A percentile compares a stretch with the other conserved stretches of the same genome.
These are phyloP conservation scores for Scatophagus argus DNA, from an alignment of 2,113 vertebrate genomes.

Conservation along the genomic window DNA sequence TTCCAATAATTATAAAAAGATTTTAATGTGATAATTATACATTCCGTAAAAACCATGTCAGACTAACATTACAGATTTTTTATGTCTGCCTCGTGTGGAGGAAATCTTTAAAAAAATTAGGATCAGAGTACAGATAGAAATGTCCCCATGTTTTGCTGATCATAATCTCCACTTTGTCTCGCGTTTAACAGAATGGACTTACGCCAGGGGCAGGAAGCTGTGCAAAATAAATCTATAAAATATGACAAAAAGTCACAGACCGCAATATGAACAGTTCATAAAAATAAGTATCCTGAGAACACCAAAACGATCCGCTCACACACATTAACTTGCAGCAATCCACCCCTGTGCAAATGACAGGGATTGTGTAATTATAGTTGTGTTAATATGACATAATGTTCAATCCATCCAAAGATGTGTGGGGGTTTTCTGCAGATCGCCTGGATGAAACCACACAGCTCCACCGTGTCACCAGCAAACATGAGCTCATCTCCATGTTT, in stretches of 20 bases:
- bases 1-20: too few relatives aligned
- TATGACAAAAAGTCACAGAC: neutral
- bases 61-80: too few relatives aligned
- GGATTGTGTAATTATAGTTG: constrained; percentile 73
- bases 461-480: constrained; percentile 54
- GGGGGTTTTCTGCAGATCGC: constrained; percentile 61
- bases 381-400: constrained; percentile 76
- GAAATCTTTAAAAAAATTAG: neutral
- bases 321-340: constrained; percentile 13
- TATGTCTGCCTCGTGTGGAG: too few relatives aligned
- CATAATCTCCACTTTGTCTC: neutral
- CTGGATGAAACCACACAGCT: constrained; percentile 64
- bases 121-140: neutral
- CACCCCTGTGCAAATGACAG: constrained; percentile 56
- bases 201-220: neutral
- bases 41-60: too few relatives aligned
- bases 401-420: constrained; percentile 69
- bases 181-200: neutral
- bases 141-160: neutral
- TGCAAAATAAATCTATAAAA: constrained; percentile 7
- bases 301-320: constrained; percentile 33
- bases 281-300: constrained; percentile 29
- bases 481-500: constrained; percentile 75
- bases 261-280: constrained; percentile 11
- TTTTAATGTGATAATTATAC: too few relatives aligned